Evolutionary conservation across 1,140 invertebrate species (phyloP), one percentile per base, ranked within the genome.

Genomic region (Latrodectus geometricus): DNA sequence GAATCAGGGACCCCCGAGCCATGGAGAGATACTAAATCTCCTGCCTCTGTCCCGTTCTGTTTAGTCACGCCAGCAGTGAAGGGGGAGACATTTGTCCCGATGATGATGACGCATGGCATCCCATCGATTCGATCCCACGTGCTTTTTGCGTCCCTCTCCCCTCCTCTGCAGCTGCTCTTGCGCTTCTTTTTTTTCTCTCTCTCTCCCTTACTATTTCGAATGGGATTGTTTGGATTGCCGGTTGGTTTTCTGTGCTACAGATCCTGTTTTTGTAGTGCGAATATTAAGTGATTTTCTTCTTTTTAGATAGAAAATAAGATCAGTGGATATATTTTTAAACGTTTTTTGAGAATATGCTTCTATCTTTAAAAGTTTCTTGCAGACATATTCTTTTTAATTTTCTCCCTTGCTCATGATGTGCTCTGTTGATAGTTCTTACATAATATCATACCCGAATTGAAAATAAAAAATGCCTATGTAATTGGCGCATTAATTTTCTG

Each of bases 101-200:
- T 75, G 73, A 75, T 75, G 73, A 75, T 75, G 73, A 75, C 73
- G 73, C 73, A 73, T 75, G 49, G 73, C 73, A 75, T 75, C 73
- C 54, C 73, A 75, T 75, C 73, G 73, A 75, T 75, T 75, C 35
- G 49, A 54, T 17, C 49, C 73, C 73, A 75, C 50, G 73, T 75
- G 73, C 73, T 75, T 54, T 75, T 75, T 52, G 2, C 14, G 9
- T 8, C 50, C 70, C 48, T 15, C 23, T n/a, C 11, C 48, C 48
- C n/a, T 11, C 70, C 70, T 23, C 23, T 50, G 73, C 73, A 75
- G 73, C 73, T 75, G 73, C 73, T 75, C 73, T 75, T 54, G 49
- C 15, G 50, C 73, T 20, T 75, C 73, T 54, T 48, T 75, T 75
- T 75, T 61, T 61, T 35, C 5, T 35, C 35, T 35, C 35, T 5